A percentile compares a stretch with the other conserved stretches of the same genome.
phyloP scores from a whole-genome alignment of 2,113 vertebrate genomes.

The Heptranchias perlo region DNA sequence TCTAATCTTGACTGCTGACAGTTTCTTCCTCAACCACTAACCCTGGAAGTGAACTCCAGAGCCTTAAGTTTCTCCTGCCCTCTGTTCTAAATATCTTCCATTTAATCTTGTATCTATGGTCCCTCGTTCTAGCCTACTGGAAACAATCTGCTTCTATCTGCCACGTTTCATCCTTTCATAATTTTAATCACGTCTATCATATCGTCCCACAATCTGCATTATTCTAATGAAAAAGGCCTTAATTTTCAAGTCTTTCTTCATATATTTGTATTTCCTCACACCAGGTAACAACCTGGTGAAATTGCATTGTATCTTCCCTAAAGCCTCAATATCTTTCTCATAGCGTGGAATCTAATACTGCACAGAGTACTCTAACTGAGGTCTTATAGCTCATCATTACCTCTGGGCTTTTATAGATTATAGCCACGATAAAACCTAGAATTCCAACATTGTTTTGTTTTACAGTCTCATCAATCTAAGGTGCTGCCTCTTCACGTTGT shows the following conservation, averaged over 20 bases:
- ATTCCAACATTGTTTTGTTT: neutral
- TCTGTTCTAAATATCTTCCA: neutral
- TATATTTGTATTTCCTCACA: neutral
- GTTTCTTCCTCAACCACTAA: neutral
- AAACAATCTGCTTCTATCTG: no score
- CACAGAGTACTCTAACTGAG: neutral
- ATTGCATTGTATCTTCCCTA: neutral
- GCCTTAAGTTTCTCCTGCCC: neutral
- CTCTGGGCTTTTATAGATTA: neutral
- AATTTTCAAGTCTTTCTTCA: neutral
- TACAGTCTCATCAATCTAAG: neutral
- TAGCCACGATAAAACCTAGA: neutral
- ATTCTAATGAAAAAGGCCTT: neutral
- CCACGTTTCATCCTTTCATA: neutral
- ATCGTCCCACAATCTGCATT: neutral
- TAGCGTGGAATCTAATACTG: neutral
- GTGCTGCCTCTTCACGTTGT: no score
- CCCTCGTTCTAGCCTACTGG: neutral
- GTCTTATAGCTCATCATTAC: neutral
- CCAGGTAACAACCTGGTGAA: neutral
- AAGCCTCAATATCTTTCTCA: neutral
- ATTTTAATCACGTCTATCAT: neutral
- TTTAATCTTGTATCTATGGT: neutral
- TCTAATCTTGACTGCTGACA: neutral
- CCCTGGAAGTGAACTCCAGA: neutral